Evolutionary conservation across 1,140 invertebrate species (phyloP), one percentile per base, ranked within the genome.

Genomic region (Lucilia cuprina): DNA sequence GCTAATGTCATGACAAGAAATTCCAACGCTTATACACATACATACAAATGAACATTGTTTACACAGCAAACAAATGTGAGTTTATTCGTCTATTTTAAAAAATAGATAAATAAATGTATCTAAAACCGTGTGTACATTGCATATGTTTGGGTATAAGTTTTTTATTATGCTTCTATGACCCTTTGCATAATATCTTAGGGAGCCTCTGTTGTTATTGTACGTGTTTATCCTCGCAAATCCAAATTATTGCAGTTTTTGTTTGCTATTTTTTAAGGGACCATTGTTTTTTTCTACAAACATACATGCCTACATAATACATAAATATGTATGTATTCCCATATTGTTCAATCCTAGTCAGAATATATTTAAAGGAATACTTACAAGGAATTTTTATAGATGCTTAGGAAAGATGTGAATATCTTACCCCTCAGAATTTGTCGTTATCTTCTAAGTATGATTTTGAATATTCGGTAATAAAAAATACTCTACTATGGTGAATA

Each of bases 1-100:
- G 82, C 84, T 84, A 83, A 84, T 84, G 82, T 83, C 84, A 60
- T 74, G 70, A 25, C 74, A 3, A 84, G n/a, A 80, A 80, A 80
- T 50, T 41, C 34, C 74, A 34, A 14, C 47, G 7, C 30, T n/a
- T n/a, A 17, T 14, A 17, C 3, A 30, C 25, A 30, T 12, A 55
- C 7, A 55, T 41, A 41, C 50, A 55, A 55, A 55, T 17, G 50
- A 55, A 13, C 3, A 55, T 55, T 55, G 50, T 55, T 70, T 70
- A 70, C 65, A 4, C 65, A 70, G 21, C 65, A 21, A 70, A 8
- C 5, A 70, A 70, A 70, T 70, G 19, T 9, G 65, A 70, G 9
- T 21, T 21, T 70, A 4, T 70, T 21, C 65, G 21, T 70, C 65
- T 70, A 70, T 25, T 70, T 70, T 25, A 65, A 65, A 5, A 8